phyloP scores from a whole-genome alignment of 2,113 vertebrate species.

The Numenius arquata region DNA sequence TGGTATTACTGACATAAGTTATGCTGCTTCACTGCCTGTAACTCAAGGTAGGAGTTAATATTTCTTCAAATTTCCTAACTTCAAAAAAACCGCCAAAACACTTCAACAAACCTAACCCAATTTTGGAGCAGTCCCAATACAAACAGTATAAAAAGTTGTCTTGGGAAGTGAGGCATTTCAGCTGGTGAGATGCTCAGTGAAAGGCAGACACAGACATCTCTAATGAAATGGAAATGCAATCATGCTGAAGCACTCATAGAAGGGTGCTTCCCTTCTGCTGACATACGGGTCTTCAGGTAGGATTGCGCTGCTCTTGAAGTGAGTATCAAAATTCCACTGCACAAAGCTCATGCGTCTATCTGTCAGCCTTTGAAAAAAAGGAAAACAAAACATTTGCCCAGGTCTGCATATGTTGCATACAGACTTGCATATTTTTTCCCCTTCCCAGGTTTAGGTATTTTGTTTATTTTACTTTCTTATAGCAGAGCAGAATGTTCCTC shows the following conservation, averaged over 20 bases:
- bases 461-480: slow-evolving; percentile 31
- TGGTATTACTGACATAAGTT: not conserved
- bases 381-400: not conserved
- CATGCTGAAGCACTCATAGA: not conserved
- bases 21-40: not conserved
- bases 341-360: not conserved
- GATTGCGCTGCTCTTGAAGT: not conserved
- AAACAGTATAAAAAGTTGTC: not conserved
- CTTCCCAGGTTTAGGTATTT: slow-evolving; percentile 45
- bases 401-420: not conserved
- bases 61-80: not conserved
- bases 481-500: slow-evolving; percentile 31
- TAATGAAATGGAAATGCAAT: not conserved
- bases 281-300: not conserved
- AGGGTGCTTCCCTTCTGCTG: not conserved
- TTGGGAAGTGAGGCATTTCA: not conserved
- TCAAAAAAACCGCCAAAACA: not conserved
- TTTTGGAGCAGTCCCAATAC: not conserved
- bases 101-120: not conserved
- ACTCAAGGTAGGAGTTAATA: not conserved
- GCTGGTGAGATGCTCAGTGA: not conserved
- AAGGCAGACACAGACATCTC: not conserved
- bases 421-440: slow-evolving; percentile 10
- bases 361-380: not conserved
- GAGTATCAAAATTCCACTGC: not conserved